Evolutionary conservation across 2,797 vertebrate species (phyloP), one percentile per base, ranked within the genome.

Genomic region (Oophaga sylvatica): DNA sequence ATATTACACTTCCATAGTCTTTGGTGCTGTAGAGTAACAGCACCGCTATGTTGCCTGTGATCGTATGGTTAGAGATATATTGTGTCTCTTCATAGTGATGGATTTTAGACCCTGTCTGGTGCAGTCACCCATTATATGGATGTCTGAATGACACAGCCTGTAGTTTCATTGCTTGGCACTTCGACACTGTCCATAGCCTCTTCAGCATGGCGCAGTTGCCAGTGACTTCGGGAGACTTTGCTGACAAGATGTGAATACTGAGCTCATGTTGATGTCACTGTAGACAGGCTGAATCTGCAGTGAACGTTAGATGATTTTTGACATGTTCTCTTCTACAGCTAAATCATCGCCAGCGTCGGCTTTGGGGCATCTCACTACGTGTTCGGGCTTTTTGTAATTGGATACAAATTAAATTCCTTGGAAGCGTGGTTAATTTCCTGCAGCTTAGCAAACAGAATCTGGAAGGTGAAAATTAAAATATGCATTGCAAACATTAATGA

Each of bases 401-500:
- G 82, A 84, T 76, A 84, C 56, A 59, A 84, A 76, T 84, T 75
- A 75, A 84, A 84, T 84, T 84, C 68, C 35, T 70, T n/a, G 11
- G 26, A 59, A 80, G 35, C 19, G 60, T 19, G 17, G 70, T 84
- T 84, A 75, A 84, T 84, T 84, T 84, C 35, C 56, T 41, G 68
- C 82, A 75, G 82, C 82, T 84, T 76, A 75, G 70, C 82, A 84
- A 84, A 84, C 70, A 84, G 70, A 76, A 60, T 75, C 29, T 45
- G 70, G 17, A 63, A 76, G 70, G 82, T 84, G 82, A 84, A 62
- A 60, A 84, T 84, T 75, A 63, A 75, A 84, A 62, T 62, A 76
- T 84, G 59, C 57, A 11, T 84, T 59, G 29, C 82, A 75, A 76
- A 73, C 60, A 76, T 84, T 75, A 75, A 60, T 84, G 82, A 84